Base-by-base conservation (phyloP, 1,140 invertebrate species). In the Wasmannia auropunctata region DNA sequence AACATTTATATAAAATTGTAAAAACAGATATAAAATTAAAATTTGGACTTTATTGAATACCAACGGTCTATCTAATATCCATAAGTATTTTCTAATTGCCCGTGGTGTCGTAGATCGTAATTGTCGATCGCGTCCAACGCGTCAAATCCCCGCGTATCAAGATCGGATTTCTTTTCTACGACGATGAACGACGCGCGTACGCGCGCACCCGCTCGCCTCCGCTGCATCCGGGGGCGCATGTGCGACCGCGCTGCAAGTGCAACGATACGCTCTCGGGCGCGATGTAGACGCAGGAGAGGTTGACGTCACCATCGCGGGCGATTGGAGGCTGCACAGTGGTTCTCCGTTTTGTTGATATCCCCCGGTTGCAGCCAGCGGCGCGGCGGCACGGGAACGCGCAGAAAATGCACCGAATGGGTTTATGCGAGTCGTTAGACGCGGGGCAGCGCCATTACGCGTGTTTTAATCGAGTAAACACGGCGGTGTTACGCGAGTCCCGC, bases 341-440 rank as follows among this genome's bases (percentile, higher is more conserved):
- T 93, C 93, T 92, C 92, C 88, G 91, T 65, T 93, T 93, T 93
- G 92, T 93, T 93, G 91, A 93, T 92, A 90, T 72, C 88, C 65
- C 34, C 72, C 2, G 37, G 3, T 46, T 22, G 19, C n/a, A 49
- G n/a, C 63, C 70, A 74, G 69, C 79, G 67, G 56, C 60, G 69
- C 79, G 67, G 56, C 60, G 37, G 76, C 81, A 70, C n/a, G n/a
- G 89, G 67, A 88, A 86, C 85, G 85, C 80, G 87, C 79, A 60
- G 77, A 65, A 81, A 70, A 37, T 3, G 25, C 40, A 58, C n/a
- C 31, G 76, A 37, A 22, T 25, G 76, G 31, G 31, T 86, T 83
- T 62, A 86, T 25, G 37, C 56, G 51, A 37, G 34, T 62, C 51
- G 62, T 58, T 76, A 43, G 49, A 60, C 69, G 25, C n/a, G 16